Evolutionary conservation across 2,113 vertebrate genomes (phyloP).

Genomic region (Perca schrenkii): DNA sequence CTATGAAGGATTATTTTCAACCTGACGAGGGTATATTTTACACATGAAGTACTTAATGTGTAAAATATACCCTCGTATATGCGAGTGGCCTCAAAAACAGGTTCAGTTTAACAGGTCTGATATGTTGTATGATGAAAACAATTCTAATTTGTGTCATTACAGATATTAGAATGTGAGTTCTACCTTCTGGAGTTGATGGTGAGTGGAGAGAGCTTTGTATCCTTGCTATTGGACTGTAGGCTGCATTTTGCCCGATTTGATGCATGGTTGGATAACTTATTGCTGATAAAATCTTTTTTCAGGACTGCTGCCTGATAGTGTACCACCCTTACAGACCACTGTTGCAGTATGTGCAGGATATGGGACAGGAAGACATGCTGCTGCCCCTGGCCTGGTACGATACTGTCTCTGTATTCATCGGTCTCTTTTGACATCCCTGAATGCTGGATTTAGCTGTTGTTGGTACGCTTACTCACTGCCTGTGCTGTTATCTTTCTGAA

Average conservation of each 20-base stretch:
- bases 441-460: neutral
- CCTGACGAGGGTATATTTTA: too few relatives aligned
- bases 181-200: slow-evolving; percentile 99
- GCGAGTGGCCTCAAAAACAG: neutral
- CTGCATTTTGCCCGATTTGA: neutral
- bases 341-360: slow-evolving; percentile 98
- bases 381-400: slow-evolving; percentile 96
- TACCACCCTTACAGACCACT: slow-evolving; percentile 99
- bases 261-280: neutral
- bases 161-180: slow-evolving; percentile 99
- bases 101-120: neutral
- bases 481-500: slow-evolving; percentile 62
- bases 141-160: slow-evolving; percentile 33
- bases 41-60: too few relatives aligned
- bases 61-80: too few relatives aligned
- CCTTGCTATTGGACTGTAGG: neutral
- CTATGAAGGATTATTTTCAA: too few relatives aligned
- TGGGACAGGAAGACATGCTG: slow-evolving; percentile 99
- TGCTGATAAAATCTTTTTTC: slow-evolving; percentile 27
- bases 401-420: neutral
- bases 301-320: slow-evolving; percentile 99
- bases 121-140: neutral
- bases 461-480: slow-evolving; percentile 22
- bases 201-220: slow-evolving; percentile 61
- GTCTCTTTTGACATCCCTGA: neutral